Evolutionary conservation across 2,888 invertebrate species (phyloP).

Genomic region (Ernsta delagoae): DNA sequence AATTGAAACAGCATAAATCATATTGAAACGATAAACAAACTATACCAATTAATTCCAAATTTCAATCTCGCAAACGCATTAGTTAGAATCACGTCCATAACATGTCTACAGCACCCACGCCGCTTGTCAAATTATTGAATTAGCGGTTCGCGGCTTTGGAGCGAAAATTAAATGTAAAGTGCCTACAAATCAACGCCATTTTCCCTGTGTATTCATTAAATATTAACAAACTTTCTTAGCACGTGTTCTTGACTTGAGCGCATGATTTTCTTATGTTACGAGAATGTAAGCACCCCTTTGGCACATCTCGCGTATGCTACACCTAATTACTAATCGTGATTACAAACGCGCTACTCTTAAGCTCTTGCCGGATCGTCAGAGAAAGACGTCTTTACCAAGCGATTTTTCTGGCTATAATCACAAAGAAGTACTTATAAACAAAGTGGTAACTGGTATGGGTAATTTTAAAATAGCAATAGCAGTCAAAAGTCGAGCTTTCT

Average conservation of each 20-base stretch:
- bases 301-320: conserved; percentile 45
- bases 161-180: conserved; percentile 70
- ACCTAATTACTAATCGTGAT: conserved; percentile 81
- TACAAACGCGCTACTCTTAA: conserved; percentile 59
- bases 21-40: neutral
- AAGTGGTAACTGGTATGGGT: too few relatives aligned
- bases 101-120: conserved; percentile 47
- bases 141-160: conserved; percentile 63
- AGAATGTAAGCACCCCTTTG: conserved; percentile 42
- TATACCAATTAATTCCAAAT: conserved; percentile 26
- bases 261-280: conserved; percentile 54
- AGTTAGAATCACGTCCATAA: conserved; percentile 39
- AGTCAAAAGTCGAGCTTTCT: too few relatives aligned
- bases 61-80: conserved; percentile 26
- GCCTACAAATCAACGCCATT: conserved; percentile 75
- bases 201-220: conserved; percentile 68
- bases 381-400: too few relatives aligned
- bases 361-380: neutral
- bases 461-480: too few relatives aligned
- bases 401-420: too few relatives aligned
- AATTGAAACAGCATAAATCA: neutral
- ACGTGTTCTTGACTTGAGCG: conserved; percentile 74
- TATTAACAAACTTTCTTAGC: conserved; percentile 82
- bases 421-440: too few relatives aligned
- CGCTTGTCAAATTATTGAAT: conserved; percentile 72